A percentile compares a stretch with the other conserved stretches of the same genome.
These are phyloP conservation scores for Cephalopholis sonnerati DNA, from an alignment of 2,113 vertebrate genomes.

Conservation along the genomic window DNA sequence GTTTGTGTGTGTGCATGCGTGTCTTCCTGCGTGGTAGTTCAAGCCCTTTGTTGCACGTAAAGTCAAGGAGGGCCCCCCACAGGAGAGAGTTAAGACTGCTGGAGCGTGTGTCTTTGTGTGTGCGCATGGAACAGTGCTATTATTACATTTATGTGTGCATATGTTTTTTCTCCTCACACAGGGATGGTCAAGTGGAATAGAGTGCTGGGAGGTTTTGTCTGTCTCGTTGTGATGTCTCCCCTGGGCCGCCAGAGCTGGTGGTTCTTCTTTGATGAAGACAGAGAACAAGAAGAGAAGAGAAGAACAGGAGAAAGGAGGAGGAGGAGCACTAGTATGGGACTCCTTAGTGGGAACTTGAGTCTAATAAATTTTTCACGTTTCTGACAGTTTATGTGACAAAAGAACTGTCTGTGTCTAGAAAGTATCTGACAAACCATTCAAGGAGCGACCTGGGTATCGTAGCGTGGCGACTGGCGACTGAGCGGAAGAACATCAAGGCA, in stretches of 20 bases:
- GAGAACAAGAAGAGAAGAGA: conserved; percentile 52
- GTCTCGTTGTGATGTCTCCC: conserved; percentile 41
- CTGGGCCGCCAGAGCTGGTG: conserved; percentile 26
- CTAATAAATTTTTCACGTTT: conserved; percentile 72
- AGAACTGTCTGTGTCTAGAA: conserved; percentile 63
- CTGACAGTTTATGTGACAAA: conserved; percentile 75
- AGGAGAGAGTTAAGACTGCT: conserved; percentile 26
- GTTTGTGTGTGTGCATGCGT: background rate
- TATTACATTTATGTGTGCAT: background rate
- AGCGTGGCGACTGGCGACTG: background rate
- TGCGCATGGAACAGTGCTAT: background rate
- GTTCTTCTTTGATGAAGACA: conserved; percentile 66
- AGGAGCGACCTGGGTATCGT: conserved; percentile 43
- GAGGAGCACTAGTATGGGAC: conserved; percentile 58
- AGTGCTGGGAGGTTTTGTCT: conserved; percentile 43
- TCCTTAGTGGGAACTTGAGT: conserved; percentile 70
- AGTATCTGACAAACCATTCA: conserved; percentile 61
- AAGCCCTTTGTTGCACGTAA: conserved; percentile 21
- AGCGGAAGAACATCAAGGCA: background rate
- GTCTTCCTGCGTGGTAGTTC: background rate
- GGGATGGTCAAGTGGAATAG: conserved; percentile 54
- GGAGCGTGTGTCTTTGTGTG: background rate
- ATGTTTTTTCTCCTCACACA: conserved; percentile 14
- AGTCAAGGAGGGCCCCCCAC: conserved; percentile 27
- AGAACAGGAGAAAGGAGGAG: conserved; percentile 46